These are phyloP conservation scores for Bubo blakistoni DNA, from an alignment of 2,113 vertebrate genomes.

Conservation along the genomic window DNA sequence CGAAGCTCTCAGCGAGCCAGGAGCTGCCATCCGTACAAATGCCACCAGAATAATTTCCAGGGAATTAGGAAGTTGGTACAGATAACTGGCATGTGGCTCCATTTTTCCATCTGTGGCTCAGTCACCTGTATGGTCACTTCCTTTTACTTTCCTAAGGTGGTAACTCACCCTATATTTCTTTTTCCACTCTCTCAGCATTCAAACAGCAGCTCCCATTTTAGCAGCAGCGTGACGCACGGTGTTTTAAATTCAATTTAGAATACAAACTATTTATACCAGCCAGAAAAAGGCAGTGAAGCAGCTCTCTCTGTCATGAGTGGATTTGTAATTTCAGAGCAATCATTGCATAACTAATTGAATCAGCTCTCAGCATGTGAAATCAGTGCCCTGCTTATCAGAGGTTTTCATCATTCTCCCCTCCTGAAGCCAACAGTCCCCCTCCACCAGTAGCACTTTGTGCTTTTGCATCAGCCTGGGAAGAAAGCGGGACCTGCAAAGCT, in stretches of 20 bases:
- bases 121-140: neutral
- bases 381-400: conserved; percentile 3
- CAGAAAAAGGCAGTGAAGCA: conserved; percentile 54
- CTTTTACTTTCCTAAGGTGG: neutral
- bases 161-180: neutral
- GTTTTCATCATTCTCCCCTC: conserved; percentile 19
- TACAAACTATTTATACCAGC: conserved; percentile 66
- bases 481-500: neutral
- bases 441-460: neutral
- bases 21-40: neutral
- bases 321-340: conserved; percentile 58
- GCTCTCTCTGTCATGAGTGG: conserved; percentile 56
- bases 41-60: neutral
- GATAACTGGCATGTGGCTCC: neutral
- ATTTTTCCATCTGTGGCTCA: neutral
- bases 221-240: conserved; percentile 56
- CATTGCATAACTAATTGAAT: conserved; percentile 65
- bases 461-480: neutral
- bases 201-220: conserved; percentile 46
- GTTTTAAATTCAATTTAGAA: conserved; percentile 70
- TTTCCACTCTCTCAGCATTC: neutral
- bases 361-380: conserved; percentile 54
- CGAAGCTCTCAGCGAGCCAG: neutral
- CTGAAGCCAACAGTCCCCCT: neutral
- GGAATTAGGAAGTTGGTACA: neutral